Base-by-base conservation (phyloP, 2,113 vertebrate species). In the Pteropus alecto region DNA sequence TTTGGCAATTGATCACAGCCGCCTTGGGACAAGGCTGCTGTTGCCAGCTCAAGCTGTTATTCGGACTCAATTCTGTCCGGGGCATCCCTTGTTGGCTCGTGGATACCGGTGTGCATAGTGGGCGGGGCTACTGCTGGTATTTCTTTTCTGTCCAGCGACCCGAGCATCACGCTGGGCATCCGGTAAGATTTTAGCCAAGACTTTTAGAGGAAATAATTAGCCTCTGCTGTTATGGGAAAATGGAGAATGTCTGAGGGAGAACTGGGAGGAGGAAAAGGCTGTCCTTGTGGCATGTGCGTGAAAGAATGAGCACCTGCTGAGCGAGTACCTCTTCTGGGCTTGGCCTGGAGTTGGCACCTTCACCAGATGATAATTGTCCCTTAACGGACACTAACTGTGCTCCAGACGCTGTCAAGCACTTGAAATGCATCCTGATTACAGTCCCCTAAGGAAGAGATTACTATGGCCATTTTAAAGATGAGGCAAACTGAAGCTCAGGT, bases 141-240 rank as follows among this genome's bases (percentile, higher is more conserved):
- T 58, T 90, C 68, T 87, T 79, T 82, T 60, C 70, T 83, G 4
- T 43, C 51, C 22, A 43, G 76, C 38, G 87, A 56, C n/a, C 28
- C 2, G 35, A 35, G 68, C 12, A 2, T 54, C 63, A 26, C 19
- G 22, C 24, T 41, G 93, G 79, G 30, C 35, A n/a, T 77, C 60
- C 77, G 93, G 74, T 54, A 43, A 87, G 76, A 84, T 70, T 68
- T 89, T 54, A 81, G 79, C 43, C 33, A 83, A 48, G 77, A 33
- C 48, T 26, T 38, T 71, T 68, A 11, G 56, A 65, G 90, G 65
- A 58, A 67, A 46, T 38, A 14, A 67, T 82, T 38, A 76, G 68
- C 14, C 67, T 63, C 24, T 83, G 92, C 61, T 63, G 28, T 63
- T 43, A 41, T 2, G 51, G 58, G n/a, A 48, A 46, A 54, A 22